Conservation (phyloP, 2,113 vertebrate genomes). For the Mellivora capensis region DNA sequence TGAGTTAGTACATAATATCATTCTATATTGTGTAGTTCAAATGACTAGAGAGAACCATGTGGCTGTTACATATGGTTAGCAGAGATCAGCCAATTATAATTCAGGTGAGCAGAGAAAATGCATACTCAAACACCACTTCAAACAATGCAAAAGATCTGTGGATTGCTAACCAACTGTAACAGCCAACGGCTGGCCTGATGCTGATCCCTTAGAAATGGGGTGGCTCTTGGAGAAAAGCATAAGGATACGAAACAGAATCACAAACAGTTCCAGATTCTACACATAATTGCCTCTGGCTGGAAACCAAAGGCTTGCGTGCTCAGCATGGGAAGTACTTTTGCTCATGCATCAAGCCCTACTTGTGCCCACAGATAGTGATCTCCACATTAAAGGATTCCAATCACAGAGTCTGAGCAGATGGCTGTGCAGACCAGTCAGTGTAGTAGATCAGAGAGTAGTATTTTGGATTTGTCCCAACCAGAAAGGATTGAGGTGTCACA, state of each 20-base stretch:
- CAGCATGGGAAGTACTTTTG: conserved; percentile 24
- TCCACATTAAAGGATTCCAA: conserved; percentile 17
- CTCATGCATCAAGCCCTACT: conserved; percentile 15
- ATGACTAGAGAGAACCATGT: neutral
- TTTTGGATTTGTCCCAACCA: neutral
- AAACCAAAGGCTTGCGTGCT: conserved; percentile 48
- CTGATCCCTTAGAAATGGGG: conserved; percentile 39
- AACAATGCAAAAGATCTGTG: conserved; percentile 14
- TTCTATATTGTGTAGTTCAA: neutral
- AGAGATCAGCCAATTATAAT: conserved; percentile 46
- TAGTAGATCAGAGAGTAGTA: neutral
- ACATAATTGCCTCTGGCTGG: conserved; percentile 48
- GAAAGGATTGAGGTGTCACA: neutral
- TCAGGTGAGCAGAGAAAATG: conserved; percentile 54
- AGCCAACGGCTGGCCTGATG: conserved; percentile 14
- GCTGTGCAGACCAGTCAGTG: neutral
- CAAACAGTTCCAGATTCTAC: conserved; percentile 59
- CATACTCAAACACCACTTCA: conserved; percentile 42
- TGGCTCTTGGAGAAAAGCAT: conserved; percentile 35
- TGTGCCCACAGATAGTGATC: conserved; percentile 33
- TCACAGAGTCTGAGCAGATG: neutral
- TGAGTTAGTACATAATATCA: neutral
- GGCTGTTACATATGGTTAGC: conserved; percentile 28
- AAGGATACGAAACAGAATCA: conserved; percentile 30
- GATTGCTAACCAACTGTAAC: neutral